Conservation (phyloP, 2,113 vertebrate species). For the Tragelaphus strepsiceros region DNA sequence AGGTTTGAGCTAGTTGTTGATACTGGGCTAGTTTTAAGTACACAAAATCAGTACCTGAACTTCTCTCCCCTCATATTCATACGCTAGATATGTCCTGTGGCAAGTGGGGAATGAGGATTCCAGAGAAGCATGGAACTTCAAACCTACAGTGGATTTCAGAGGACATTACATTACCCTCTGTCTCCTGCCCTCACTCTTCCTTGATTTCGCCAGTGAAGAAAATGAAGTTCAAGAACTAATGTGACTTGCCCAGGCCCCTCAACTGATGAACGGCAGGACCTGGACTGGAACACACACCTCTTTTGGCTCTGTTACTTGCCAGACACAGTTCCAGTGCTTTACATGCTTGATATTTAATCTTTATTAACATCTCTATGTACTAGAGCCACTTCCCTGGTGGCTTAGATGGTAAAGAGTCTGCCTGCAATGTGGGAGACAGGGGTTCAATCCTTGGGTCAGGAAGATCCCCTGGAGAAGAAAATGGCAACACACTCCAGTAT, state of each 20-base stretch:
- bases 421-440: not conserved
- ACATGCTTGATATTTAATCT: not conserved
- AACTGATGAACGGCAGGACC: not conserved
- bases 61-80: not conserved
- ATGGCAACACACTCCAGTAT: not conserved
- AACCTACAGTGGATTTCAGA: not conserved
- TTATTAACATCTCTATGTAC: not conserved
- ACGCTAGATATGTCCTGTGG: not conserved
- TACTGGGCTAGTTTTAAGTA: not conserved
- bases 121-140: not conserved
- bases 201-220: not conserved
- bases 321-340: not conserved
- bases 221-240: not conserved
- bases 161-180: not conserved
- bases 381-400: not conserved
- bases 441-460: not conserved
- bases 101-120: not conserved
- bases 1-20: not conserved
- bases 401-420: not conserved
- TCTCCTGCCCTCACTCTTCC: not conserved
- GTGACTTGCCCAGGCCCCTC: not conserved
- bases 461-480: not conserved
- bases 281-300: not conserved
- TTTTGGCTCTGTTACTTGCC: not conserved
- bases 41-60: not conserved